phyloP scores from a whole-genome alignment of 2,888 invertebrate species.

The Hesperia comma region DNA sequence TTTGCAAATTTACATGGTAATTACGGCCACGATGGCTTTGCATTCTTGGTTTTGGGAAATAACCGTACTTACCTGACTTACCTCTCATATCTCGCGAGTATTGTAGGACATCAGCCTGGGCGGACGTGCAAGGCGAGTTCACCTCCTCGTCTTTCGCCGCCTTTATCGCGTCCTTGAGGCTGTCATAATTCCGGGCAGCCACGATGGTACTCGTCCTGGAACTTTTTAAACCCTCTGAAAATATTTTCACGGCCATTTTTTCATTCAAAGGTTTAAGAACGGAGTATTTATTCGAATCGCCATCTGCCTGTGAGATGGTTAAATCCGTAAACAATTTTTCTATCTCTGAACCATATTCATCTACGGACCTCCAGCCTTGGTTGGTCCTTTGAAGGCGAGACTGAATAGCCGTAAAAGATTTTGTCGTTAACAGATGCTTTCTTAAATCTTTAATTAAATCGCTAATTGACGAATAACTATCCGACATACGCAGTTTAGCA shows the following conservation, averaged over 20 bases:
- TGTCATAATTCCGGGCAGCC: slow-evolving; percentile 16
- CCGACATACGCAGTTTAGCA: slow-evolving; percentile 27
- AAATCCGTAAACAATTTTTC: slow-evolving; percentile 35
- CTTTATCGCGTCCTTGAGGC: slow-evolving; percentile 33
- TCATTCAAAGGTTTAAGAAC: slow-evolving; percentile 38
- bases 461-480: slow-evolving; percentile 1
- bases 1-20: not conserved
- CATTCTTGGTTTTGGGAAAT: not conserved
- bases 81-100: slow-evolving; percentile 19
- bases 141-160: slow-evolving; percentile 37
- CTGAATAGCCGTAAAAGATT: slow-evolving; percentile 34
- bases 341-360: slow-evolving; percentile 26
- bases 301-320: slow-evolving; percentile 37
- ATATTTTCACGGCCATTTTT: slow-evolving; percentile 28
- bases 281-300: slow-evolving; percentile 13
- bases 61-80: slow-evolving; percentile 11
- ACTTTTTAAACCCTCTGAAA: slow-evolving; percentile 23
- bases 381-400: slow-evolving; percentile 18
- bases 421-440: slow-evolving; percentile 21
- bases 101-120: slow-evolving; percentile 2
- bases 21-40: not conserved
- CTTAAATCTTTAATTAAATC: slow-evolving; percentile 10
- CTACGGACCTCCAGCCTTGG: slow-evolving; percentile 28
- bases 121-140: slow-evolving; percentile 6
- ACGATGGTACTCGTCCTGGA: slow-evolving; percentile 26